Conservation (phyloP, 2,797 vertebrate genomes). For the Perodicticus potto region DNA sequence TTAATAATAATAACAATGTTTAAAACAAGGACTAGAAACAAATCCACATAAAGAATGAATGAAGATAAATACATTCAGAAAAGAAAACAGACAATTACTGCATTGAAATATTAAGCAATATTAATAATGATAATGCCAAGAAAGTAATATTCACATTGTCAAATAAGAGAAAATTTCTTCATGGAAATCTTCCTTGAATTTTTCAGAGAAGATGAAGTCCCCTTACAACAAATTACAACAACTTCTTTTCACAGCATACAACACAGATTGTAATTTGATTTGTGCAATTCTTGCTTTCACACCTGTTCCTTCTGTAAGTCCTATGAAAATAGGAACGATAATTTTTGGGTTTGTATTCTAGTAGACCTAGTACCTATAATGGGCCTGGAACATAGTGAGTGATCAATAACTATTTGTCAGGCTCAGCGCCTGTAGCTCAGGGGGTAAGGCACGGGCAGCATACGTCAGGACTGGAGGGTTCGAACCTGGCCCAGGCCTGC, state of each 20-base stretch:
- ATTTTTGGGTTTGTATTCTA: neutral
- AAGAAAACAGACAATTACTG: too few species aligned
- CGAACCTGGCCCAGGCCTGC: too few species aligned
- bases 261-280: neutral
- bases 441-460: too few species aligned
- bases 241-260: neutral
- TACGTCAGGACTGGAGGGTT: too few species aligned
- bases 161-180: constrained; percentile 31
- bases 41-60: too few species aligned
- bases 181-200: neutral
- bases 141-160: too few species aligned
- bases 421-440: too few species aligned
- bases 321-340: neutral
- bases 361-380: neutral
- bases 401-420: neutral
- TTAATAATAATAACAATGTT: too few species aligned
- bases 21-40: too few species aligned
- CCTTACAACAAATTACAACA: neutral
- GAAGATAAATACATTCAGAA: too few species aligned
- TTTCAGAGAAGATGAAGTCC: neutral
- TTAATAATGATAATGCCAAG: too few species aligned
- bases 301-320: neutral
- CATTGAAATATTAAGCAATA: too few species aligned
- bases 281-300: neutral
- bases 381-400: neutral